A percentile compares a stretch with the other conserved stretches of the same genome.
Evolutionary conservation across 2,797 vertebrate species (phyloP).

Genomic region (Crenuchus spilurus): DNA sequence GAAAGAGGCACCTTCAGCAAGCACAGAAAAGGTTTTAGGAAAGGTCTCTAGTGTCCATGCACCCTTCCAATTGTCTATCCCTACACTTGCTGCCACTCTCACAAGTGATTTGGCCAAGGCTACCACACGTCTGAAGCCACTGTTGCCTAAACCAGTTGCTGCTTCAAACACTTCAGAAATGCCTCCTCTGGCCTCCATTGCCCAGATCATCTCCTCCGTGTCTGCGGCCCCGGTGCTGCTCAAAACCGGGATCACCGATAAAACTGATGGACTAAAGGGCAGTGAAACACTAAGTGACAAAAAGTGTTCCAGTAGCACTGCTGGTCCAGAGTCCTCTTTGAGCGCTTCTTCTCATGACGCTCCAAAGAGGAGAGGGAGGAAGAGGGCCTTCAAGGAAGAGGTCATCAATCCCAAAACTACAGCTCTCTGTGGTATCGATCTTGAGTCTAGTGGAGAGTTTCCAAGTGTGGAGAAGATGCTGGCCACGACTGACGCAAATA

Average conservation of each 20-base stretch:
- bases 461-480: constrained; percentile 98
- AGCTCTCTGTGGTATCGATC: constrained; percentile 74
- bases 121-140: constrained; percentile 81
- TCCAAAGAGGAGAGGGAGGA: constrained; percentile 73
- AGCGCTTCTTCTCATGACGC: constrained; percentile 68
- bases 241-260: constrained; percentile 68
- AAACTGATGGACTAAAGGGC: constrained; percentile 23
- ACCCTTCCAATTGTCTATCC: constrained; percentile 76
- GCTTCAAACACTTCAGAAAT: constrained; percentile 73
- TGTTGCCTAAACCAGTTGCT: constrained; percentile 83
- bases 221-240: constrained; percentile 88
- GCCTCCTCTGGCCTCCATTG: constrained; percentile 93
- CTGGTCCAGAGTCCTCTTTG: constrained; percentile 13
- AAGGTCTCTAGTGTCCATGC: constrained; percentile 70
- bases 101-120: constrained; percentile 70
- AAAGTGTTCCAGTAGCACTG: constrained; percentile 25
- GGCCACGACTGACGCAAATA: constrained; percentile 93
- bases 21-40: constrained; percentile 59
- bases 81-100: constrained; percentile 75
- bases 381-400: constrained; percentile 45
- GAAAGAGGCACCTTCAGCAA: constrained; percentile 66
- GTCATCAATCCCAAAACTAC: constrained; percentile 21
- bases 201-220: constrained; percentile 96
- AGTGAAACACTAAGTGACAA: constrained; percentile 48
- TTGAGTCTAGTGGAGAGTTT: constrained; percentile 96